Percentiles rank a stretch among this genome's conserved stretches.
Conservation (phyloP, 2,797 vertebrate genomes). For the Sarcoramphus papa region DNA sequence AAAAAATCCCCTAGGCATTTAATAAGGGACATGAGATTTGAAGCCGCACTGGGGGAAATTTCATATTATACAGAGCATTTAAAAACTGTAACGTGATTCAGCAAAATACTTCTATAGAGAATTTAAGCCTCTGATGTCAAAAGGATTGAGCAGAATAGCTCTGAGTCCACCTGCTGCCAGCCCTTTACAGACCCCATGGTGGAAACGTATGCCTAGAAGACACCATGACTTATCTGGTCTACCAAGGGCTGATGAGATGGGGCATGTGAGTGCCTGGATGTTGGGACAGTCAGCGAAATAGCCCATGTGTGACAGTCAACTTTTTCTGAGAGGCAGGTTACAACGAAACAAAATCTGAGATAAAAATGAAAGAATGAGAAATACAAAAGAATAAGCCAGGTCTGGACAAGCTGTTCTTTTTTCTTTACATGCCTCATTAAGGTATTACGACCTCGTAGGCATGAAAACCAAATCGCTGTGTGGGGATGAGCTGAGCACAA, state of each 20-base stretch:
- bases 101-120: background rate
- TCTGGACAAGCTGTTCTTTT: background rate
- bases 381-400: background rate
- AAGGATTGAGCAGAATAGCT: background rate
- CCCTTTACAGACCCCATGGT: background rate
- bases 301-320: fast-evolving
- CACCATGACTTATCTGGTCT: background rate
- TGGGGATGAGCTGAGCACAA: background rate
- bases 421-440: background rate
- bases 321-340: background rate
- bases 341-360: fast-evolving
- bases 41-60: background rate
- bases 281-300: background rate
- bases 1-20: background rate
- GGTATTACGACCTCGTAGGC: background rate
- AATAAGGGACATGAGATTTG: background rate
- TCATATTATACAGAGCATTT: background rate
- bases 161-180: background rate
- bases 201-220: background rate
- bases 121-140: background rate
- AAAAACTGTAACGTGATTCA: background rate
- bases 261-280: background rate
- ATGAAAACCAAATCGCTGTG: background rate
- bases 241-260: background rate
- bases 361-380: background rate